phyloP scores from a whole-genome alignment of 2,113 vertebrate species.

The Harpagus bidentatus region DNA sequence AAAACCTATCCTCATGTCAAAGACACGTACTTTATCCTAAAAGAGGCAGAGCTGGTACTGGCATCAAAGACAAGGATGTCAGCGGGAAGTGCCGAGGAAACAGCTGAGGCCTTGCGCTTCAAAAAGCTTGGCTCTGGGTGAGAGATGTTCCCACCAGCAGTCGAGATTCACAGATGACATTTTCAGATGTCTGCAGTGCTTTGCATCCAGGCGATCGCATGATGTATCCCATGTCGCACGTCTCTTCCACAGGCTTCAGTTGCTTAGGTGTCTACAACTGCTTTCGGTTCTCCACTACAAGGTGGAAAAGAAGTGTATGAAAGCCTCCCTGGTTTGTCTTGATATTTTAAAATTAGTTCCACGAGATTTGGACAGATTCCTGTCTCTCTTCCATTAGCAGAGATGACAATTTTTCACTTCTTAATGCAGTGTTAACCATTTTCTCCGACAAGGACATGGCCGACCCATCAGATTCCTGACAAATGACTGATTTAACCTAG shows the following conservation, averaged over 20 bases:
- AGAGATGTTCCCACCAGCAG: slow-evolving; percentile 50
- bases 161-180: slow-evolving; percentile 52
- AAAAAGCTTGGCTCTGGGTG: slow-evolving; percentile 45
- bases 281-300: neutral
- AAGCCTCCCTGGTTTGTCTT: neutral
- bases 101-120: slow-evolving; percentile 56
- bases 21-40: neutral
- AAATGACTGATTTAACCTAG: slow-evolving; percentile 37
- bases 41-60: slow-evolving; percentile 19
- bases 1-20: neutral
- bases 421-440: slow-evolving; percentile 17
- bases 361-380: neutral
- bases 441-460: neutral
- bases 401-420: slow-evolving; percentile 30
- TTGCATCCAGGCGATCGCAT: neutral
- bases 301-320: neutral
- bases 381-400: slow-evolving; percentile 4
- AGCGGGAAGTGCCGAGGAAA: slow-evolving; percentile 42
- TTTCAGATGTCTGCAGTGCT: slow-evolving; percentile 50
- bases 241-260: slow-evolving; percentile 5
- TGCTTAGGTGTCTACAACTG: neutral
- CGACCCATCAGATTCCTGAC: neutral
- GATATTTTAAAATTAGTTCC: slow-evolving; percentile 34
- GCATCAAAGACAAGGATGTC: slow-evolving; percentile 48
- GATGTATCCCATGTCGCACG: neutral